Evolutionary conservation across 2,888 invertebrate species (phyloP).

Genomic region (Helleia helle): DNA sequence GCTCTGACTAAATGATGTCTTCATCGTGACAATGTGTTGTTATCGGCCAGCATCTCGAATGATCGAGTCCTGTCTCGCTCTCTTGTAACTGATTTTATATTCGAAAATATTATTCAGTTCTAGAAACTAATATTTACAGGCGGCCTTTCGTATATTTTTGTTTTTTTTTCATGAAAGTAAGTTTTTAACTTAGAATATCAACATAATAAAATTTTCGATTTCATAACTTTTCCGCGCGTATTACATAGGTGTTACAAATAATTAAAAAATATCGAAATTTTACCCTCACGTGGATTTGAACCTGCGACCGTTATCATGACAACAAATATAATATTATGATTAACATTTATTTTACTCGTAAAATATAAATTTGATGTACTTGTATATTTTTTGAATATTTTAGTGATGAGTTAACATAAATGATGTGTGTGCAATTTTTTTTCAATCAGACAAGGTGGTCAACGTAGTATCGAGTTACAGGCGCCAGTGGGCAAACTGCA

Average conservation of each 20-base stretch:
- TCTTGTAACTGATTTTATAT: conserved; percentile 59
- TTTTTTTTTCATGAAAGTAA: no score
- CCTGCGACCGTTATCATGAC: no score
- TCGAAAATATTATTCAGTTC: conserved; percentile 25
- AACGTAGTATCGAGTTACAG: conserved; percentile 47
- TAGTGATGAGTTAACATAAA: no score
- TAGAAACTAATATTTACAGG: background rate
- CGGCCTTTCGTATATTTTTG: no score
- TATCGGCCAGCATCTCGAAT: conserved; percentile 61
- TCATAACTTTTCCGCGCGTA: no score
- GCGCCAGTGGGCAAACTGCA: conserved; percentile 65
- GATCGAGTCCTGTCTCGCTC: conserved; percentile 53
- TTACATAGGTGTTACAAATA: no score
- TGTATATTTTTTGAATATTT: background rate
- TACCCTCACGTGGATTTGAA: no score
- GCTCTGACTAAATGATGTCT: conserved; percentile 68
- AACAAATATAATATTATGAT: no score
- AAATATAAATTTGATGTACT: background rate
- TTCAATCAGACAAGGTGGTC: conserved; percentile 25
- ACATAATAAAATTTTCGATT: no score
- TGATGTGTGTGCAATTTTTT: background rate
- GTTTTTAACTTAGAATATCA: no score
- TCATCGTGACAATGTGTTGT: conserved; percentile 54
- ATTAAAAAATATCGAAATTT: no score
- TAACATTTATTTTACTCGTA: no score